These are phyloP conservation scores for Gasteruption jaculator DNA, from an alignment of 2,888 invertebrate species.

Conservation along the genomic window DNA sequence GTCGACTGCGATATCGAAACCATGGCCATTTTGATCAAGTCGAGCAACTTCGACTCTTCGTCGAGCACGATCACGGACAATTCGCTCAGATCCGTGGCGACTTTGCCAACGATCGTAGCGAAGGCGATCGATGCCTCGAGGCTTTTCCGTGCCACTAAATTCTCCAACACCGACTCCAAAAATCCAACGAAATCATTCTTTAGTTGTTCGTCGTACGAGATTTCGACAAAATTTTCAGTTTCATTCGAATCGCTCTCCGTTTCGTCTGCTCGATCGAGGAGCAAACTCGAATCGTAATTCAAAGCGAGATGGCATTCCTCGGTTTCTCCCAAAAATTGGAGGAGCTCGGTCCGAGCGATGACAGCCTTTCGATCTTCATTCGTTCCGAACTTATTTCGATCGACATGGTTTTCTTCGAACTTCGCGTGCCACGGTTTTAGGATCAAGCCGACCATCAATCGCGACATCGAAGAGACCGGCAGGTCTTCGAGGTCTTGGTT, in stretches of 20 bases:
- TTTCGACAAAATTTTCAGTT: conserved; percentile 18
- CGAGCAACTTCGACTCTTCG: conserved; percentile 19
- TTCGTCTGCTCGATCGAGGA: conserved; percentile 28
- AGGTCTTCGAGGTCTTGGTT: too few relatives aligned
- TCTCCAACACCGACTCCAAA: conserved; percentile 22
- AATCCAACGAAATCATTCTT: conserved; percentile 22
- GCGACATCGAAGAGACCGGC: too few relatives aligned
- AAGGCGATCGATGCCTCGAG: conserved; percentile 12
- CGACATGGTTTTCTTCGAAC: too few relatives aligned
- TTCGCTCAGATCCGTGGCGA: conserved; percentile 32
- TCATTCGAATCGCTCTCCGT: too few relatives aligned
- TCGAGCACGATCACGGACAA: conserved; percentile 28
- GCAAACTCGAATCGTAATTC: conserved; percentile 26
- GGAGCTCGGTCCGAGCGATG: neutral
- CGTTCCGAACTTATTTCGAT: neutral
- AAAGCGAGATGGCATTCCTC: conserved; percentile 32
- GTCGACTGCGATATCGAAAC: too few relatives aligned
- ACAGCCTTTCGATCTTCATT: neutral
- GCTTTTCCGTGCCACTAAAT: neutral
- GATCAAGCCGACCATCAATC: neutral
- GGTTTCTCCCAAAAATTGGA: conserved; percentile 22
- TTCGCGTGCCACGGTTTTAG: neutral
- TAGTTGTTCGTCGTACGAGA: conserved; percentile 20
- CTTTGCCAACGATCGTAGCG: conserved; percentile 31
- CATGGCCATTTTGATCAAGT: conserved; percentile 14